Conservation (phyloP, 2,113 vertebrate genomes). For the Gyps fulvus region DNA sequence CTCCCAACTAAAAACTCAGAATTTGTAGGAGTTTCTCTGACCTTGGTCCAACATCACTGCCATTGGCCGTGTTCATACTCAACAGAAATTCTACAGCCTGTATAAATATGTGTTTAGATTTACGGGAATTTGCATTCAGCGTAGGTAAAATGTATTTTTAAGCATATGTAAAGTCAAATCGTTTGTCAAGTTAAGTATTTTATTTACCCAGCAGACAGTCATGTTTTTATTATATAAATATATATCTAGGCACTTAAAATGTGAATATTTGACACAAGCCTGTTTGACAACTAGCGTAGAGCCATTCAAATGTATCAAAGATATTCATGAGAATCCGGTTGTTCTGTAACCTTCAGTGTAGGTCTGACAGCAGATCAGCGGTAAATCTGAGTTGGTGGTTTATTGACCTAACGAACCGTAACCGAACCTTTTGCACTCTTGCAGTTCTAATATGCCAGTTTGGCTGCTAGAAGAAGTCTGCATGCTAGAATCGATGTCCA, state of each 20-base stretch:
- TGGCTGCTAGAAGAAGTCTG: background rate
- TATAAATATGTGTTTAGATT: background rate
- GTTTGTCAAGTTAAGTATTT: background rate
- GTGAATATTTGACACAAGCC: background rate
- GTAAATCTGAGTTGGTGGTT: background rate
- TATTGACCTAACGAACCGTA: background rate
- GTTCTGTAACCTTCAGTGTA: background rate
- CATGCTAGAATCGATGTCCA: rapidly evolving
- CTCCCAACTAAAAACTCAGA: background rate
- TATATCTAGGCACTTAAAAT: conserved; percentile 20
- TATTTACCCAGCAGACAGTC: background rate
- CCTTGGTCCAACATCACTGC: background rate
- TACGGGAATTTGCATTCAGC: background rate
- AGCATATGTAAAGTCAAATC: background rate
- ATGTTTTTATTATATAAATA: background rate
- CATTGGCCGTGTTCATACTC: rapidly evolving
- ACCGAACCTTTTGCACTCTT: background rate
- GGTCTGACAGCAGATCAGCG: background rate
- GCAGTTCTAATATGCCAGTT: rapidly evolving
- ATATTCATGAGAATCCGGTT: rapidly evolving
- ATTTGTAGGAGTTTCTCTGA: background rate
- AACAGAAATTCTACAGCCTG: background rate
- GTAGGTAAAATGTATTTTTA: background rate
- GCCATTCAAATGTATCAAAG: background rate
- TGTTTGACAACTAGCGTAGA: background rate